Percentiles rank a stretch among this genome's conserved stretches.
phyloP scores from a whole-genome alignment of 2,113 vertebrate genomes.

The Sapajus apella region DNA sequence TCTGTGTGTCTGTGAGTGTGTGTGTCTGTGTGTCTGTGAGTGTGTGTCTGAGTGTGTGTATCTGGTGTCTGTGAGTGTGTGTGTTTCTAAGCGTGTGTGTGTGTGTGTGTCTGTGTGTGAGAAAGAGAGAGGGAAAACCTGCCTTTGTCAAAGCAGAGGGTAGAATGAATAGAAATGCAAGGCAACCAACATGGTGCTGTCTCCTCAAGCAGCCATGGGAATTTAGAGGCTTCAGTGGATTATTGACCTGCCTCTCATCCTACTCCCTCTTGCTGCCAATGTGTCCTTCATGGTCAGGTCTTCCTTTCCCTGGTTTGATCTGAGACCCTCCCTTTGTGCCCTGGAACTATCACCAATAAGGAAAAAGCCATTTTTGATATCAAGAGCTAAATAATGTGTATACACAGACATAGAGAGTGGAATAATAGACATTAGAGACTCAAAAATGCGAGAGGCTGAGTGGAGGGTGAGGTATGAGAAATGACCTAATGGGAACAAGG shows the following conservation, averaged over 20 bases:
- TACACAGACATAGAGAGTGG: no score
- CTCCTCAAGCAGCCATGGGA: not conserved
- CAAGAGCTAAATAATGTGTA: no score
- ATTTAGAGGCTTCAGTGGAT: not conserved
- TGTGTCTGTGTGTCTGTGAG: not conserved
- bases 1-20: no score
- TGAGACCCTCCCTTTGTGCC: not conserved
- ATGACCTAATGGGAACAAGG: no score
- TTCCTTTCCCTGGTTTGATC: not conserved
- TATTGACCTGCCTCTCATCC: not conserved
- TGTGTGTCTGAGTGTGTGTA: not conserved
- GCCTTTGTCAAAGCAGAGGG: not conserved
- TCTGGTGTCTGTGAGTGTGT: not conserved
- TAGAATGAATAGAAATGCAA: not conserved
- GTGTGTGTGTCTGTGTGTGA: not conserved
- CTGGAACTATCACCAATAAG: not conserved
- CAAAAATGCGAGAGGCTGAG: no score
- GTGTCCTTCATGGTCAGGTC: no score
- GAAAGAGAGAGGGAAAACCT: not conserved
- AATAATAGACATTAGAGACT: no score
- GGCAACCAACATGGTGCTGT: accelerated
- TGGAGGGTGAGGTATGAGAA: no score
- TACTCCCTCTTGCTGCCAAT: not conserved
- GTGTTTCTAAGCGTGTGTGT: no score
- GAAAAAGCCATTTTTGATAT: no score